Evolutionary conservation across 1,140 invertebrate species (phyloP).

Genomic region (Dreissena rostriformis): DNA sequence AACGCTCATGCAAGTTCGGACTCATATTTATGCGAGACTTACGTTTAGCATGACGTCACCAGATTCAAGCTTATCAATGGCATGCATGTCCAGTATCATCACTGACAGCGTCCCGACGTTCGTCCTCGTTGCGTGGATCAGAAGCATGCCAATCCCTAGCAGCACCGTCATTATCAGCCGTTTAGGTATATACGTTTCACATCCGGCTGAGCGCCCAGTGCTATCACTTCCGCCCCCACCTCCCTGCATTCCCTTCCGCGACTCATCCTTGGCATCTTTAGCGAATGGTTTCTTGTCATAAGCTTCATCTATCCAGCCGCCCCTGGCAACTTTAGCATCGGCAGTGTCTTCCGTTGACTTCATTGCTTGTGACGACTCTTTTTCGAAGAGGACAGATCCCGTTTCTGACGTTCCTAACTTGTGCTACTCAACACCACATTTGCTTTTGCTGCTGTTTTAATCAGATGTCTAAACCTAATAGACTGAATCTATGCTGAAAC

Average conservation of each 20-base stretch:
- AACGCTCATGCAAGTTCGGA: too few relatives aligned
- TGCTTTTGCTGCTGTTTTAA: too few relatives aligned
- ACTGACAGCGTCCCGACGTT: conserved; percentile 94
- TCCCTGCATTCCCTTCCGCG: background rate
- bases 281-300: too few relatives aligned
- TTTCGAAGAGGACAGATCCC: too few relatives aligned
- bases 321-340: too few relatives aligned
- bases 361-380: too few relatives aligned
- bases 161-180: conserved; percentile 88
- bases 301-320: too few relatives aligned
- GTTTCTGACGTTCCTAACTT: too few relatives aligned
- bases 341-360: too few relatives aligned
- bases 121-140: conserved; percentile 93
- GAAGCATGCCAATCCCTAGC: conserved; percentile 91
- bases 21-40: conserved; percentile 32
- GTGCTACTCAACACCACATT: too few relatives aligned
- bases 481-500: too few relatives aligned
- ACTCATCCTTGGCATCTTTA: background rate
- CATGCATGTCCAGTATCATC: conserved; percentile 86
- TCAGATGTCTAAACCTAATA: too few relatives aligned
- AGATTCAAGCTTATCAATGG: conserved; percentile 65
- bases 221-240: background rate
- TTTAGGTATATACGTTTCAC: conserved; percentile 60
- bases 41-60: conserved; percentile 58
- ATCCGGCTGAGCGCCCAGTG: background rate